Base-by-base conservation (phyloP, 2,888 invertebrate species). In the Hemistola chrysoprasaria region DNA sequence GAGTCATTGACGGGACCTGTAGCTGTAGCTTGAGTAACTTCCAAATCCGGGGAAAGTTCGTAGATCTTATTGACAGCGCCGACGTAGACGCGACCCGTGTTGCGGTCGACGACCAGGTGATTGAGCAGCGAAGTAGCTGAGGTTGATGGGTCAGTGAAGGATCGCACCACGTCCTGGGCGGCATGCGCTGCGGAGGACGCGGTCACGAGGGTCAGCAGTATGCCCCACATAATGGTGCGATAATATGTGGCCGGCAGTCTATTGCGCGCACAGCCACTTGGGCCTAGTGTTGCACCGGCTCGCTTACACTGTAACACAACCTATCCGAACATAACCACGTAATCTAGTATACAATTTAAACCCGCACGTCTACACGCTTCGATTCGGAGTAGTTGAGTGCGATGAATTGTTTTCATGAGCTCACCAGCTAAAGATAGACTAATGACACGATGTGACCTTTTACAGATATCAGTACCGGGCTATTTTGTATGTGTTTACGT, bases 1-100 rank as follows among this genome's bases (percentile, higher is more conserved):
- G 96, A 96, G 87, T 98, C 98, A 75, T 95, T 93, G 72, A 94
- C 92, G 8, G 97, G 97, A n/a, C 97, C 97, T 43, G 97, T 97
- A 71, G 92, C 91, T 50, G 93, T 94, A 47, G 92, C 92, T 71
- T 94, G 93, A 37, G 95, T 93, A 51, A 95, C 90, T 55, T 94
- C 93, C 62, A 98, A 90, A 69, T 97, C 95, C 28, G 96, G 95
- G 25, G 96, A 95, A 33, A 98, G 91, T 81, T 98, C 97, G 82
- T 96, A 98, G 51, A 98, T 92, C 48, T 93, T 92, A 90, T 98
- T 98, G 53, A 97, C 96, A 40, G 96, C 98, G 51, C 98, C 98
- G 50, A 98, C 93, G 90, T 91, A 92, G 50, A 92, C 95, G 53
- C 96, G 92, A 48, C 98, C 98, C 31, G 97, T 97, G 80, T 95